These are phyloP conservation scores for Phrynosoma platyrhinos DNA, from an alignment of 2,113 vertebrate species.

Conservation along the genomic window DNA sequence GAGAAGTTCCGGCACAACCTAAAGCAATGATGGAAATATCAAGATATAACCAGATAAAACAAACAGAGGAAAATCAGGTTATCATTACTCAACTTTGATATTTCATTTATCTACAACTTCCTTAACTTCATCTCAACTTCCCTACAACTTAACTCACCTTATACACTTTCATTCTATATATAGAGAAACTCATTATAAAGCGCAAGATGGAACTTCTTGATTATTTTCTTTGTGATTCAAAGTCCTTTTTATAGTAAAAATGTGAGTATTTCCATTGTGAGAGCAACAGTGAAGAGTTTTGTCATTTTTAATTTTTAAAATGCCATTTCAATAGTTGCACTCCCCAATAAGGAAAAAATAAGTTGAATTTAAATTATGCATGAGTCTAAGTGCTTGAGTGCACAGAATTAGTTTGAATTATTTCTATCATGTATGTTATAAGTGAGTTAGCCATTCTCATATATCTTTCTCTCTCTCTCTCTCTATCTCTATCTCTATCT, in stretches of 20 bases:
- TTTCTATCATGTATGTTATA: slow-evolving; percentile 67
- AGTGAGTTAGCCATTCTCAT: slow-evolving; percentile 62
- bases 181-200: background rate
- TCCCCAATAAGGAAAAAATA: slow-evolving; percentile 56
- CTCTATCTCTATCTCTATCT: too few relatives aligned
- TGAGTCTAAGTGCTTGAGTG: slow-evolving; percentile 64
- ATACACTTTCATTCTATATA: slow-evolving; percentile 12
- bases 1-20: too few relatives aligned
- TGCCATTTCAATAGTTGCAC: background rate
- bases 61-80: background rate
- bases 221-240: slow-evolving; percentile 30
- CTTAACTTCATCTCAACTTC: background rate
- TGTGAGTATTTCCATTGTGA: slow-evolving; percentile 20
- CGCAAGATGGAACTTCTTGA: slow-evolving; percentile 21
- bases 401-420: slow-evolving; percentile 70
- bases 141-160: background rate
- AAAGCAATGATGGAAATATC: background rate
- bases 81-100: background rate
- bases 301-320: slow-evolving; percentile 52
- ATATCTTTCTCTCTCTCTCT: background rate
- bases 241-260: background rate
- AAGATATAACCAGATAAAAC: background rate
- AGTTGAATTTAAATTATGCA: slow-evolving; percentile 69
- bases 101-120: background rate
- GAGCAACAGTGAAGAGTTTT: slow-evolving; percentile 56